A percentile compares a stretch with the other conserved stretches of the same genome.
Evolutionary conservation across 2,113 vertebrate genomes (phyloP).

Genomic region (Hippocampus abdominalis): DNA sequence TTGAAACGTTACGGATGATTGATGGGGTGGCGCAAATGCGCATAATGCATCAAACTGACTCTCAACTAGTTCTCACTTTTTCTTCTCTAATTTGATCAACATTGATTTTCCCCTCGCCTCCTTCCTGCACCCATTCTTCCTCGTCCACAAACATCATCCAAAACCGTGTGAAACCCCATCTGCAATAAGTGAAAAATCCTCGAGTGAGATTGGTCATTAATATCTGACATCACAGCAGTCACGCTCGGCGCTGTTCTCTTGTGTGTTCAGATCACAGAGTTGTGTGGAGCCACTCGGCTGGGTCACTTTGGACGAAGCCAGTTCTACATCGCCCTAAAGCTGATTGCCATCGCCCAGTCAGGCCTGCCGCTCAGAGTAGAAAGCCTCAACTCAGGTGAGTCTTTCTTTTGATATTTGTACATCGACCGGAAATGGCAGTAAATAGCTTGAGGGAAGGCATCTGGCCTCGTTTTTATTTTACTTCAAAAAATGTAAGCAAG

Average conservation of each 20-base stretch:
- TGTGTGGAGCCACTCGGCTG: constrained; percentile 93
- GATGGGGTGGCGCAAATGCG: neutral
- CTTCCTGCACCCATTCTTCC: neutral
- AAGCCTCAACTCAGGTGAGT: constrained; percentile 93
- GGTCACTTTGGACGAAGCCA: constrained; percentile 98
- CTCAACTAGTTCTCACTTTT: constrained; percentile 16
- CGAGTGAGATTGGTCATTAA: neutral
- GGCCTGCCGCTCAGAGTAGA: constrained; percentile 93
- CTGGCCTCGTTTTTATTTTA: too few species aligned
- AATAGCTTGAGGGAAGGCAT: neutral
- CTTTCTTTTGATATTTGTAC: neutral
- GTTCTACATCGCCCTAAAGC: constrained; percentile 97
- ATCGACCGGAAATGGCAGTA: too few species aligned
- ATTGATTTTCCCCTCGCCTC: neutral
- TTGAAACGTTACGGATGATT: neutral
- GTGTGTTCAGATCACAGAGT: constrained; percentile 84
- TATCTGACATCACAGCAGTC: neutral
- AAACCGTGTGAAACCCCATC: too few species aligned
- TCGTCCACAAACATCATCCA: neutral
- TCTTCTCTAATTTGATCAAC: constrained; percentile 16
- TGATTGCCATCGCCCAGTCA: constrained; percentile 94
- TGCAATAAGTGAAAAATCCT: too few species aligned
- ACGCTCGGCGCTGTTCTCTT: constrained; percentile 17
- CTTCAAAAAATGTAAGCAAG: neutral
- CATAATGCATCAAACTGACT: neutral